Conservation (phyloP, 2,797 vertebrate species). For the Odontamblyopus rebecca region DNA sequence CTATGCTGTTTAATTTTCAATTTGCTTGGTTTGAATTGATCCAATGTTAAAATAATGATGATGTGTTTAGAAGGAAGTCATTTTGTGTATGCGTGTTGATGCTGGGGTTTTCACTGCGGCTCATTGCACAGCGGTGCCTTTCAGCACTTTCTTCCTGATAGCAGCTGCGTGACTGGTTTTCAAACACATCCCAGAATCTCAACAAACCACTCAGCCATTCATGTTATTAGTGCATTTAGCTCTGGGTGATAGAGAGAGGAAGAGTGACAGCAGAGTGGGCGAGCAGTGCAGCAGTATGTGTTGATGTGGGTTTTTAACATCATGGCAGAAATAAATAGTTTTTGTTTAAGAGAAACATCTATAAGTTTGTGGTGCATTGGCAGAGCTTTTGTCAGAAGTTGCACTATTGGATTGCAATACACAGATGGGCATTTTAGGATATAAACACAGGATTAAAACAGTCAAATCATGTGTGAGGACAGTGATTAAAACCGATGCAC, state of each 20-base stretch:
- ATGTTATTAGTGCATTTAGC: slow-evolving; percentile 26
- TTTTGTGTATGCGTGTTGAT: slow-evolving; percentile 11
- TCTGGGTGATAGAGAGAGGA: slow-evolving; percentile 12
- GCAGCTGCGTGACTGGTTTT: slow-evolving; percentile 42
- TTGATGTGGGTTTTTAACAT: slow-evolving; percentile 11
- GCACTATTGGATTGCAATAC: not conserved
- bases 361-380: not conserved
- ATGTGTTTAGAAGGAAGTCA: slow-evolving; percentile 14
- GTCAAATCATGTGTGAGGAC: not conserved
- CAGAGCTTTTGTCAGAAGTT: not conserved
- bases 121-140: slow-evolving; percentile 31
- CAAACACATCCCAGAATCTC: slow-evolving; percentile 36
- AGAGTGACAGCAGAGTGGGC: slow-evolving; percentile 8
- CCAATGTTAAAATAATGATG: slow-evolving; percentile 38
- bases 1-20: slow-evolving; percentile 29
- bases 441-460: not conserved
- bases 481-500: not conserved
- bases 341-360: not conserved
- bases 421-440: not conserved
- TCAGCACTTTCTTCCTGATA: slow-evolving; percentile 43
- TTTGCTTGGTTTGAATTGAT: slow-evolving; percentile 35
- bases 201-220: slow-evolving; percentile 27
- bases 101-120: slow-evolving; percentile 37
- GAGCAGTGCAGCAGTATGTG: slow-evolving; percentile 10
- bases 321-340: slow-evolving; percentile 6